Evolutionary conservation across 1,140 invertebrate genomes (phyloP).

Genomic region (Panagrolaimus sp.): DNA sequence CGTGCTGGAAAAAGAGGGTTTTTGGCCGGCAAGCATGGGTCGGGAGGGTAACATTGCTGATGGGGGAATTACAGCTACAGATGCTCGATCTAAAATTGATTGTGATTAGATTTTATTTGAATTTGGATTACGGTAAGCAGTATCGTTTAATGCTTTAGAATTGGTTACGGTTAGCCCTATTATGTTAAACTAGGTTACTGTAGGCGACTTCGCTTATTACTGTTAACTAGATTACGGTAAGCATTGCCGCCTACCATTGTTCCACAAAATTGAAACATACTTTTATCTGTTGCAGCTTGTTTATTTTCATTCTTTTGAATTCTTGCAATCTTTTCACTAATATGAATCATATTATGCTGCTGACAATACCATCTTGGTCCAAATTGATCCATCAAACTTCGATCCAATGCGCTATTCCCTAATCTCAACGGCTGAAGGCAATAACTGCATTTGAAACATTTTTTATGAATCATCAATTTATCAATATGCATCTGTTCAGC

Average conservation of each 20-base stretch:
- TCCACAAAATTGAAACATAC: too few species aligned
- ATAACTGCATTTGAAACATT: constrained; percentile 9
- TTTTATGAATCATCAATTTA: constrained; percentile 11
- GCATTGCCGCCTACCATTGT: too few species aligned
- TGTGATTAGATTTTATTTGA: too few species aligned
- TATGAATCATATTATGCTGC: neutral
- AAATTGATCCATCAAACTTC: neutral
- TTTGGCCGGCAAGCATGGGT: neutral
- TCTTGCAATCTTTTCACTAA: neutral
- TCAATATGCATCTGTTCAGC: constrained; percentile 10
- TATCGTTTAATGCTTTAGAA: too few species aligned
- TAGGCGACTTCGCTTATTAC: too few species aligned
- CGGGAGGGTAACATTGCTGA: neutral
- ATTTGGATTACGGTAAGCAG: too few species aligned
- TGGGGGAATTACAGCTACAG: neutral
- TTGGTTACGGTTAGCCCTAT: too few species aligned
- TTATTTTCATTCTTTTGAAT: constrained; percentile 10
- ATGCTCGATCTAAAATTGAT: neutral
- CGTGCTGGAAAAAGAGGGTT: neutral
- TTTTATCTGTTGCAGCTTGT: neutral
- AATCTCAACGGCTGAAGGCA: neutral
- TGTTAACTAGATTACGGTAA: too few species aligned
- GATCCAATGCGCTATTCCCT: neutral
- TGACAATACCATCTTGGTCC: constrained; percentile 7
- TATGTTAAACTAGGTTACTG: too few species aligned